Evolutionary conservation across 2,797 vertebrate species (phyloP).

Genomic region (Clarias fuscus): DNA sequence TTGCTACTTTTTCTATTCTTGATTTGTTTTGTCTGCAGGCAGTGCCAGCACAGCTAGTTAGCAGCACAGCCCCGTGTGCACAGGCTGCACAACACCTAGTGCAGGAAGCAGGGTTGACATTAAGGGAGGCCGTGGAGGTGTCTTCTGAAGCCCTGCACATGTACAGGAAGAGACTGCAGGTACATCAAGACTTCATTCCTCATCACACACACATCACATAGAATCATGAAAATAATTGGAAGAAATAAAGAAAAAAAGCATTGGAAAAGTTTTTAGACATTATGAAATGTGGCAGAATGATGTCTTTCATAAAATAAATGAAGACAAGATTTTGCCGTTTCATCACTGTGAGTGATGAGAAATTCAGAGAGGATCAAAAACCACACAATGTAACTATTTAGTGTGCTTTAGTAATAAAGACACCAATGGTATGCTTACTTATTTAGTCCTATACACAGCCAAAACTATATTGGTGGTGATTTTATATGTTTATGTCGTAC

Average conservation of each 20-base stretch:
- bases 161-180: slow-evolving; percentile 67
- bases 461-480: too few relatives aligned
- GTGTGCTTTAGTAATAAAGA: neutral
- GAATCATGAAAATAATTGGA: neutral
- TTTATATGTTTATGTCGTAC: too few relatives aligned
- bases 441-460: neutral
- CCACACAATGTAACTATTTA: neutral
- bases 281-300: neutral
- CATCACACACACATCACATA: too few relatives aligned
- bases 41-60: slow-evolving; percentile 46
- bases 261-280: neutral
- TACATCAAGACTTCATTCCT: slow-evolving; percentile 41
- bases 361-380: neutral
- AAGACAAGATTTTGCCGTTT: too few relatives aligned
- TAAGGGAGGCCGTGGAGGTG: slow-evolving; percentile 58
- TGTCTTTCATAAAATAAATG: neutral
- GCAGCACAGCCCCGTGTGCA: slow-evolving; percentile 21
- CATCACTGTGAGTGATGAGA: neutral
- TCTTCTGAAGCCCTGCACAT: slow-evolving; percentile 60
- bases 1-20: neutral
- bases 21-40: slow-evolving; percentile 51
- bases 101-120: slow-evolving; percentile 56
- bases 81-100: slow-evolving; percentile 54
- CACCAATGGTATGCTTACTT: too few relatives aligned
- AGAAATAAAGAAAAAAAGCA: neutral